Base-by-base conservation (phyloP, 2,797 vertebrate genomes). In the Semaprochilodus insignis region DNA sequence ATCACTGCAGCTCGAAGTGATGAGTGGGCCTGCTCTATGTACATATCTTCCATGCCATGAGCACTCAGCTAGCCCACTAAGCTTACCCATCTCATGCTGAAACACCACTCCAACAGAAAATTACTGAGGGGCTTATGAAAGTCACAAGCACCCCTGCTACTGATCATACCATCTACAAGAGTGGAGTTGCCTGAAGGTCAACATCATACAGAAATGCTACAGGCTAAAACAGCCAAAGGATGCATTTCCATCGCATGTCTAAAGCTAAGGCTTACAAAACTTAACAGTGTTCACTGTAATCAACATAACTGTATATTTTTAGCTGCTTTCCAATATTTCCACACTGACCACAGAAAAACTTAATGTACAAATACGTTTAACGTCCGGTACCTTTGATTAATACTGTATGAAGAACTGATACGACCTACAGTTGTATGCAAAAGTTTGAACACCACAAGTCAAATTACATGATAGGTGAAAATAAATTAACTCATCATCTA, bases 11-110 rank as follows among this genome's bases (percentile, higher is more conserved):
- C 81, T 87, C 59, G 81, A 84, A 77, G 80, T 77, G 36, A 60
- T 85, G 80, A 85, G 88, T 85, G 83, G 75, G 84, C 87, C 88
- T 92, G 85, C 84, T 90, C 88, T 89, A 90, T 85, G 89, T 88
- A 83, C 90, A 84, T 92, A 80, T 84, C 78, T 88, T 88, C 88
- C 89, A 90, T 91, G 90, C 91, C 91, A 90, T 85, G 85, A 90
- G 89, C 88, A 90, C 85, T 89, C 85, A 31, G 71, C 88, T 86
- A 86, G 89, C 87, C 87, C 77, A 78, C 84, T 72, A 69, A 87
- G 87, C 80, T 83, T 76, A 83, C 80, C 70, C 74, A 83, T 83
- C 85, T 73, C 82, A 80, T 78, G 71, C 78, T 77, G 83, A 87
- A 86, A 84, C 55, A 52, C 81, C 85, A 85, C 83, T 55, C 86